Conservation (phyloP, 2,113 vertebrate genomes). For the Sylvia atricapilla region DNA sequence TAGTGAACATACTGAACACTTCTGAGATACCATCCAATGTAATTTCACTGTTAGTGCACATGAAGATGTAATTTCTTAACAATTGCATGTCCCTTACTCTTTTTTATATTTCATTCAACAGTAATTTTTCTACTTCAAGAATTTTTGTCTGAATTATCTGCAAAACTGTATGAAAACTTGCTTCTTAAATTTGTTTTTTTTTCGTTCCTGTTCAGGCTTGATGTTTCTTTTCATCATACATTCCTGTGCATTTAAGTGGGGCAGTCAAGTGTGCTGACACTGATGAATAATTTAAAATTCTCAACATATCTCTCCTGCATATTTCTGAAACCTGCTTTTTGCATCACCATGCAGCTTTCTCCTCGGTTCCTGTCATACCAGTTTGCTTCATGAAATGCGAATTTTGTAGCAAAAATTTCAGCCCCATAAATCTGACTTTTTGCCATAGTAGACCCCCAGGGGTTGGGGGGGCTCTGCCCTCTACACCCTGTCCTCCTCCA, state of each 20-base stretch:
- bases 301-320: background rate
- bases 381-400: background rate
- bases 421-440: background rate
- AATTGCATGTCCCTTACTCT: background rate
- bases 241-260: background rate
- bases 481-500: background rate
- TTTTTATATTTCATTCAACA: background rate
- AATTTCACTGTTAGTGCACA: background rate
- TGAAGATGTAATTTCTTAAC: background rate
- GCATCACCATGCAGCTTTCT: background rate
- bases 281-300: background rate
- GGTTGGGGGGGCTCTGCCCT: fast-evolving
- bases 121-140: background rate
- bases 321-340: background rate
- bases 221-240: background rate
- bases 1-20: background rate
- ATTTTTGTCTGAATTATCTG: background rate
- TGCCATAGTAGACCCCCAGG: background rate
- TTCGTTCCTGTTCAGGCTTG: background rate
- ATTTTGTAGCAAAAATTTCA: background rate
- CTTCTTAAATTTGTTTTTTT: background rate
- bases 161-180: background rate
- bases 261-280: background rate
- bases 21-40: background rate
- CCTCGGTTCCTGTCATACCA: background rate